These are phyloP conservation scores for Acipenser transmontanus DNA, from an alignment of 2,797 vertebrate genomes.

Conservation along the genomic window DNA sequence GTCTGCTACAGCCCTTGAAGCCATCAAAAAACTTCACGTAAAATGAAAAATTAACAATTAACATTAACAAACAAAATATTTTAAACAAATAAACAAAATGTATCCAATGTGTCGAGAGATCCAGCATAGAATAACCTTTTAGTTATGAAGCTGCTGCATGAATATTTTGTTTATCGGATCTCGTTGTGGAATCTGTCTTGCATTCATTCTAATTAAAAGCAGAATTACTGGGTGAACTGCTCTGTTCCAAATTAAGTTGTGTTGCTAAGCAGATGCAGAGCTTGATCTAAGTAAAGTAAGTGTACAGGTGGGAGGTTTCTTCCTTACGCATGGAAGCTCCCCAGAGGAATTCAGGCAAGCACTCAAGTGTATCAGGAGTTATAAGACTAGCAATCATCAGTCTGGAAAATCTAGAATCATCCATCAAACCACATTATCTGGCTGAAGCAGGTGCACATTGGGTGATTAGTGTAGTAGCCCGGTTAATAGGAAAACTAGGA, in stretches of 20 bases:
- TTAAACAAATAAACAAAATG: not conserved
- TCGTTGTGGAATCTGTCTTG: no score
- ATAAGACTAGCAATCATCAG: not conserved
- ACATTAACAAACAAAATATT: not conserved
- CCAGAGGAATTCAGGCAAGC: not conserved
- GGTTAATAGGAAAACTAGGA: not conserved
- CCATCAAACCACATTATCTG: not conserved
- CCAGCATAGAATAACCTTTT: no score
- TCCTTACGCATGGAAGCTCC: not conserved
- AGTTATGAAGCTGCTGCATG: no score
- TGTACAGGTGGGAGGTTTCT: not conserved
- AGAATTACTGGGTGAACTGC: no score
- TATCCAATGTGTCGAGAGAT: not conserved
- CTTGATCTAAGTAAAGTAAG: no score
- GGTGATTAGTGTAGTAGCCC: not conserved
- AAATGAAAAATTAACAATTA: no score
- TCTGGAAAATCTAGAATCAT: slow-evolving; percentile 2
- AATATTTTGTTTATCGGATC: no score
- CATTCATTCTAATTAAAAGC: no score
- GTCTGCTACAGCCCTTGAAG: no score
- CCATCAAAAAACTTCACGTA: no score
- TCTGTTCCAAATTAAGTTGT: no score
- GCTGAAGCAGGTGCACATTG: not conserved
- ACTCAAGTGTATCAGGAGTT: slow-evolving; percentile 1
- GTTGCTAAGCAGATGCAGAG: no score